Conservation (phyloP, 2,797 vertebrate genomes). For the Betta splendens region DNA sequence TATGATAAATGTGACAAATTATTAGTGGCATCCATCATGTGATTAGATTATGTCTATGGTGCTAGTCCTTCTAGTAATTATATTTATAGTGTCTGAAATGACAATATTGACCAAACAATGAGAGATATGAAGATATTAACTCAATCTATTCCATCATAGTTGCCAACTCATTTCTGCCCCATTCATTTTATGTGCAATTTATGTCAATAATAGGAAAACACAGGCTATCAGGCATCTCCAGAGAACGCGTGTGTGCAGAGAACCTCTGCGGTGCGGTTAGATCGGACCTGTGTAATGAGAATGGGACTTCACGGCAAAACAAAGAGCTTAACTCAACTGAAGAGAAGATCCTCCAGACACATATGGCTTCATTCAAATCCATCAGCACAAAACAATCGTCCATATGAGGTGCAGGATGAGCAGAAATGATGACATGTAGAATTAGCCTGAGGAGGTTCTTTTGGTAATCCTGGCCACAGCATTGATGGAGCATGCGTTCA, state of each 20-base stretch:
- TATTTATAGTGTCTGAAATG: constrained; percentile 15
- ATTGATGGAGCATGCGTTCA: constrained; percentile 74
- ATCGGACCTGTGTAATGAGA: constrained; percentile 38
- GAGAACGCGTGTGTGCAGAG: constrained; percentile 32
- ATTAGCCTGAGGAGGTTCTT: constrained; percentile 79
- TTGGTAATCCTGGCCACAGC: constrained; percentile 77
- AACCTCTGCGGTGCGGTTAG: constrained; percentile 31
- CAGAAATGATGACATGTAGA: constrained; percentile 65
- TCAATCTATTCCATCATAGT: constrained; percentile 11
- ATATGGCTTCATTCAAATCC: constrained; percentile 64
- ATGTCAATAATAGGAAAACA: constrained; percentile 23
- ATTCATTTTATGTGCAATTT: constrained; percentile 27
- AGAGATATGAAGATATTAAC: constrained; percentile 12
- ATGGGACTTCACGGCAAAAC: constrained; percentile 25
- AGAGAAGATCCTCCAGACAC: constrained; percentile 73
- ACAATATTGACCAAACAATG: constrained; percentile 32
- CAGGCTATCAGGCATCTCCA: constrained; percentile 13
- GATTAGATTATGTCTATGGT: constrained; percentile 12
- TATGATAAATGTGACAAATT: constrained; percentile 28
- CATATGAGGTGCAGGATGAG: constrained; percentile 70
- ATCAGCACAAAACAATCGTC: constrained; percentile 30
- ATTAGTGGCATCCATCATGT: constrained; percentile 3
- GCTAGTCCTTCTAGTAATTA: constrained; percentile 14
- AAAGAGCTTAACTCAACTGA: constrained; percentile 25
- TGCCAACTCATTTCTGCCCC: constrained; percentile 28